These are phyloP conservation scores for Marronus borbonicus DNA, from an alignment of 2,888 invertebrate genomes.

Conservation along the genomic window DNA sequence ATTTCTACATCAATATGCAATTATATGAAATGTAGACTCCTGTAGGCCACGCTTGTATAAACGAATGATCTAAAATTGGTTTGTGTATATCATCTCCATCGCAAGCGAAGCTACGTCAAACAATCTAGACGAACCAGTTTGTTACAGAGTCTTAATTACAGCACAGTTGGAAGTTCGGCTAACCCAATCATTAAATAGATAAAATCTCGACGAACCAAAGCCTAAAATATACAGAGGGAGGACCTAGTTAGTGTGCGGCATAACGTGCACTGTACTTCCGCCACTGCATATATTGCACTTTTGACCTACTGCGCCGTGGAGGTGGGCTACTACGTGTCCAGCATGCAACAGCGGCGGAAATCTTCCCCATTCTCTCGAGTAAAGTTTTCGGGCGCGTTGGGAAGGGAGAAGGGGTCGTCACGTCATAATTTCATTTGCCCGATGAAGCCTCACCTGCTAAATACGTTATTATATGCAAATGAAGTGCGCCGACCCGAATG, in stretches of 20 bases:
- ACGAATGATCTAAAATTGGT: no score
- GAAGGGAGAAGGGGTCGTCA: not conserved
- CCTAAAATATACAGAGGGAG: not conserved
- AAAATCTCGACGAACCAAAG: not conserved
- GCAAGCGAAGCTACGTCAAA: no score
- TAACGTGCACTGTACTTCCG: not conserved
- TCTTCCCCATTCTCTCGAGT: not conserved
- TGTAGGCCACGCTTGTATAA: no score
- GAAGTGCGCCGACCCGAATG: conserved; percentile 64
- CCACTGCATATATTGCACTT: conserved; percentile 22
- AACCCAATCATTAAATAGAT: not conserved
- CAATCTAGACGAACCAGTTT: not conserved
- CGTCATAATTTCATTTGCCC: conserved; percentile 67
- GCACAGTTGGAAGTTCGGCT: not conserved
- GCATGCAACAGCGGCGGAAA: not conserved
- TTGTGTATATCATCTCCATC: no score
- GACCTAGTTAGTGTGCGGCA: not conserved
- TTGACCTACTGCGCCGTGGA: conserved; percentile 13
- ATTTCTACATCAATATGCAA: no score
- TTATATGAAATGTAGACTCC: no score
- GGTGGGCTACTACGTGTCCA: not conserved
- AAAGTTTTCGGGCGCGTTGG: conserved; percentile 3
- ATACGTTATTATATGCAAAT: conserved; percentile 69
- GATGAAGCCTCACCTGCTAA: conserved; percentile 67
- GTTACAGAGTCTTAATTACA: not conserved